A percentile compares a stretch with the other conserved stretches of the same genome.
These are phyloP conservation scores for Anguilla anguilla DNA, from an alignment of 2,797 vertebrate genomes.

Conservation along the genomic window DNA sequence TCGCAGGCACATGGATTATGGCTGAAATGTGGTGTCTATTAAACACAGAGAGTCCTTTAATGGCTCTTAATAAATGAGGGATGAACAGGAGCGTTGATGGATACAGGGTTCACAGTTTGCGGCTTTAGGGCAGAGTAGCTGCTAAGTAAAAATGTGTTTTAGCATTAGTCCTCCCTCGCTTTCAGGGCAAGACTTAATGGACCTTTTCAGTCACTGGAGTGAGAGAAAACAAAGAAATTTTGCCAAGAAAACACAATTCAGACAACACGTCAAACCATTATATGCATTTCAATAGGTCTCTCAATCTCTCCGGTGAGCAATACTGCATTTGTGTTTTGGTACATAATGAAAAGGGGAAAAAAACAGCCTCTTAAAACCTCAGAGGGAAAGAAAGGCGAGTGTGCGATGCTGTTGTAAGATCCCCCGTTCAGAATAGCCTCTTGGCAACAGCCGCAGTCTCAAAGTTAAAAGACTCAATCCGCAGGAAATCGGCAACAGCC, in stretches of 20 bases:
- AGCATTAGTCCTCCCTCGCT: not conserved
- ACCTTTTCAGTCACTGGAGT: not conserved
- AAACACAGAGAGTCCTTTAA: slow-evolving; percentile 4
- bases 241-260: slow-evolving; percentile 2
- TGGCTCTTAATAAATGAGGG: not conserved
- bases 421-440: not conserved
- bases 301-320: not conserved
- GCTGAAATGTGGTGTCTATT: slow-evolving; percentile 10
- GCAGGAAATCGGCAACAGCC: not conserved
- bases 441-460: not conserved
- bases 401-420: not conserved
- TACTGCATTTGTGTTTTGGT: not conserved
- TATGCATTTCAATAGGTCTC: slow-evolving; percentile 2
- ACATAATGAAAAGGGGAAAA: not conserved
- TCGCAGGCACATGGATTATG: not conserved
- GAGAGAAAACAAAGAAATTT: not conserved
- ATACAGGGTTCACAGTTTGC: not conserved
- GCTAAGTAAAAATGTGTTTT: not conserved
- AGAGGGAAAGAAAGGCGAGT: not conserved
- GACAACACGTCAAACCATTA: not conserved
- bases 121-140: not conserved
- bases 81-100: not conserved
- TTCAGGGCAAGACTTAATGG: not conserved
- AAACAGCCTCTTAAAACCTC: not conserved
- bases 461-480: not conserved